A percentile compares a stretch with the other conserved stretches of the same genome.
Evolutionary conservation across 2,113 vertebrate genomes (phyloP).

Genomic region (Aphelocoma coerulescens): DNA sequence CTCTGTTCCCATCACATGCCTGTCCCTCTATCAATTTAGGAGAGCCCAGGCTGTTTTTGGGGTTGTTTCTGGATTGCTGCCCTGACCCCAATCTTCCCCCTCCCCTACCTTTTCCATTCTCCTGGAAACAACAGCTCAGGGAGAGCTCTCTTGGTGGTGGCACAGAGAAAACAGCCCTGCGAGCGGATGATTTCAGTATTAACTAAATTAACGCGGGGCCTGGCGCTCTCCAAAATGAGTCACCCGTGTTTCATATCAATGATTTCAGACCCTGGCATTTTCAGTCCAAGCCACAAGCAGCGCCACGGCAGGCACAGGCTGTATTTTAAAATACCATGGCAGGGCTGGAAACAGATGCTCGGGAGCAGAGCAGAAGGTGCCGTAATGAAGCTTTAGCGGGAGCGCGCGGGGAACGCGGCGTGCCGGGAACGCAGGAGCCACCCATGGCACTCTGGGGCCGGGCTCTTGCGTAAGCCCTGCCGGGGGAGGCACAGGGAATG

Average conservation of each 20-base stretch:
- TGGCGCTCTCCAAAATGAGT: slow-evolving; percentile 18
- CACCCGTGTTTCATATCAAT: slow-evolving; percentile 36
- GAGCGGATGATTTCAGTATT: slow-evolving; percentile 20
- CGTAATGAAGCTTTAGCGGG: neutral
- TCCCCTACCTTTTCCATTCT: neutral
- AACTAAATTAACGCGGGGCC: slow-evolving; percentile 41
- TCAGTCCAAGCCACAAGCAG: slow-evolving; percentile 27
- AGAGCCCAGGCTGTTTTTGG: neutral
- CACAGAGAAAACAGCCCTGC: neutral
- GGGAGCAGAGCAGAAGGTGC: slow-evolving; percentile 42
- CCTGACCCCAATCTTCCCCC: neutral
- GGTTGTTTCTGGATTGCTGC: neutral
- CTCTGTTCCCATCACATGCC: neutral
- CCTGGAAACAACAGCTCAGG: neutral
- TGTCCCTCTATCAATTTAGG: neutral
- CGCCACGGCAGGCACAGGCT: neutral
- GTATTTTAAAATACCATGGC: neutral
- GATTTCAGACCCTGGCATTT: slow-evolving; percentile 55
- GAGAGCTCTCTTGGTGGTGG: neutral
- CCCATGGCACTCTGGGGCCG: accelerated
- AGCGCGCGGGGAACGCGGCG: neutral
- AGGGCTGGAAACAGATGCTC: slow-evolving; percentile 31
- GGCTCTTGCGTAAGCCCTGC: neutral
- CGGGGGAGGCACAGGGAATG: accelerated
- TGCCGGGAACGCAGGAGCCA: neutral